A percentile compares a stretch with the other conserved stretches of the same genome.
Conservation (phyloP, 1,140 invertebrate genomes). For the Pectinophora gossypiella region DNA sequence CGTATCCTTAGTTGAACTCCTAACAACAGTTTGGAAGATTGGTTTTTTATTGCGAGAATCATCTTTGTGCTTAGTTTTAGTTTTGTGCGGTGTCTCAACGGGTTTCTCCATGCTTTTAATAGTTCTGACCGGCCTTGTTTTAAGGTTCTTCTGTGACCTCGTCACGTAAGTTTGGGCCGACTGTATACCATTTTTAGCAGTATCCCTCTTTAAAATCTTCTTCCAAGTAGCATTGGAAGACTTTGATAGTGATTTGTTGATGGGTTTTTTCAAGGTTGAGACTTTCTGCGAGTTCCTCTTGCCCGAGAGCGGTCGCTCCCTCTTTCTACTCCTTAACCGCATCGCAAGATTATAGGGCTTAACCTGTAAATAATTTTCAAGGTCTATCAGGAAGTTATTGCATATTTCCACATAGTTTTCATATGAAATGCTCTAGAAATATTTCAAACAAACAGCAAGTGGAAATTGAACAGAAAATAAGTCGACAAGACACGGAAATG, state of each 20-base stretch:
- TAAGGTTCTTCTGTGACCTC: constrained; percentile 50
- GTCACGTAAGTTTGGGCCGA: constrained; percentile 40
- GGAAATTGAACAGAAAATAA: no score
- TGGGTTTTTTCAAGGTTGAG: constrained; percentile 36
- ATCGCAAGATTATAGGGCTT: constrained; percentile 51
- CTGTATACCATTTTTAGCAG: constrained; percentile 42
- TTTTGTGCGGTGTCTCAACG: constrained; percentile 29
- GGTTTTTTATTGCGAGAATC: constrained; percentile 47
- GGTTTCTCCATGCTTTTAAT: constrained; percentile 60
- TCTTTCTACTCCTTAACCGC: constrained; percentile 68
- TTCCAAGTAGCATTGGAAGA: constrained; percentile 36
- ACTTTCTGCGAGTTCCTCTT: constrained; percentile 37
- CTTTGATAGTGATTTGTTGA: constrained; percentile 33
- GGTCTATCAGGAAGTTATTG: no score
- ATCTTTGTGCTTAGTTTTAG: constrained; percentile 47
- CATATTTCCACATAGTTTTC: no score
- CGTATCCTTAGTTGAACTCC: constrained; percentile 45
- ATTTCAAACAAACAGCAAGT: no score
- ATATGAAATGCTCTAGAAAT: no score
- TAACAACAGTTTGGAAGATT: constrained; percentile 65
- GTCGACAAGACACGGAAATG: no score
- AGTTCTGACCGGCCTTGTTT: constrained; percentile 54
- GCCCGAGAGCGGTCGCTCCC: constrained; percentile 63
- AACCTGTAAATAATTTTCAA: constrained; percentile 44
- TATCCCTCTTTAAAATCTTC: constrained; percentile 41